Conservation (phyloP, 1,140 invertebrate genomes). For the Magallana ariakensis region DNA sequence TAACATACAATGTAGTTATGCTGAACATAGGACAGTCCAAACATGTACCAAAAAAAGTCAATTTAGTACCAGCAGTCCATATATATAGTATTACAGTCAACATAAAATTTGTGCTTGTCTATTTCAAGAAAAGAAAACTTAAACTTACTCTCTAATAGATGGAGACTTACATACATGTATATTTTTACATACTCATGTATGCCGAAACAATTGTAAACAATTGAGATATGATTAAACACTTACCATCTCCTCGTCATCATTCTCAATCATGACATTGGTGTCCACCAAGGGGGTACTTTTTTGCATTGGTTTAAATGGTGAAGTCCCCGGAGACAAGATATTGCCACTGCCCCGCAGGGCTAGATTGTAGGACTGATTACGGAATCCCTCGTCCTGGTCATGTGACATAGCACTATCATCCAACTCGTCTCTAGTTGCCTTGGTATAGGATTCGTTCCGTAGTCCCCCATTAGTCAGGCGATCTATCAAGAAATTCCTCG, state of each 20-base stretch:
- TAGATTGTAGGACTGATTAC: conserved; percentile 47
- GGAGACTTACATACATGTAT: no score
- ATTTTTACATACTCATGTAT: background rate
- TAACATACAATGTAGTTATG: no score
- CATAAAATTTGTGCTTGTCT: no score
- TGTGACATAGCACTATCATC: conserved; percentile 53
- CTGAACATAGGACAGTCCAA: no score
- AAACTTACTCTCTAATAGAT: no score
- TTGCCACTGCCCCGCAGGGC: conserved; percentile 38
- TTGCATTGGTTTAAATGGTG: conserved; percentile 42
- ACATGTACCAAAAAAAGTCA: no score
- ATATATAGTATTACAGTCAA: no score
- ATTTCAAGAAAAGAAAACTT: no score
- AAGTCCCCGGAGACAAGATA: conserved; percentile 55
- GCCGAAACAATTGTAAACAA: background rate
- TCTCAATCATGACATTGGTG: conserved; percentile 24
- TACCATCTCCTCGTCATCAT: conserved; percentile 14
- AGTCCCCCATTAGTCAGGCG: conserved; percentile 59
- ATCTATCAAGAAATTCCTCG: conserved; percentile 43
- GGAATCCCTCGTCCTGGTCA: conserved; percentile 8
- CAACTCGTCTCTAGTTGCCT: conserved; percentile 72
- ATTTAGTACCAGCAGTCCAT: no score
- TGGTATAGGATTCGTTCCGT: conserved; percentile 71
- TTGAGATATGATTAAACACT: background rate
- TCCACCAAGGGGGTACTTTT: conserved; percentile 44